Evolutionary conservation across 2,113 vertebrate species (phyloP), one percentile per base, ranked within the genome.

Genomic region (Onychostoma macrolepis): DNA sequence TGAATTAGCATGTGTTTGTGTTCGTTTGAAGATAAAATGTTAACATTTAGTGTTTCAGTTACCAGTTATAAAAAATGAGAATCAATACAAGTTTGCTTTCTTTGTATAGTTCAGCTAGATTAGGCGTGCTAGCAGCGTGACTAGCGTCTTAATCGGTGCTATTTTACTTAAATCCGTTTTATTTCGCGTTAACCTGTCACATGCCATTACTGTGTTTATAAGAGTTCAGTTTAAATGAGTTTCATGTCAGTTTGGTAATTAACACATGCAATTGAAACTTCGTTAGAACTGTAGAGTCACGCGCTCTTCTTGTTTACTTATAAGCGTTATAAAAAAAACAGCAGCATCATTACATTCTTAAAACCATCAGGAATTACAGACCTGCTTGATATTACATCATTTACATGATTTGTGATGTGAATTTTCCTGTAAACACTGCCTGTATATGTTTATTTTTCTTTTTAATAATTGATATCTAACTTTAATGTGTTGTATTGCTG

Each of bases 91-190:
- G 41, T 76, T 48, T 76, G n/a, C 15, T 15, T 76, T 17, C 15
- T 8, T 9, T 28, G 41, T 28, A 17, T 26, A 76, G 0, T 7
- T 48, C 12, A 76, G 74, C n/a, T 76, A 48, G 12, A 28, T 48
- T 76, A 76, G 50, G 41, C n/a, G 41, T 43, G 74, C 74, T 76
- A 48, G 74, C 72, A 75, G 24, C 74, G 3, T 28, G 41, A 76
- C 72, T 43, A 43, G 24, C 71, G 10, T 43, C 21, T 45, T 24
- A 75, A 45, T 8, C 12, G 7, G 41, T 24, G 38, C 36, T 8
- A 4, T 28, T 65, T 65, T 13, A 30, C 15, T 10, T 21, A 1
- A 24, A 2, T 36, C 3, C 8, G 8, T 10, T 71, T 71, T 43
- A 45, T 45, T 75, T 75, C n/a, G n/a, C 41, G 1, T 10, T 41